Conservation (phyloP, 64 coral and sea anemone genomes). For the Stichodactyla helianthus region DNA sequence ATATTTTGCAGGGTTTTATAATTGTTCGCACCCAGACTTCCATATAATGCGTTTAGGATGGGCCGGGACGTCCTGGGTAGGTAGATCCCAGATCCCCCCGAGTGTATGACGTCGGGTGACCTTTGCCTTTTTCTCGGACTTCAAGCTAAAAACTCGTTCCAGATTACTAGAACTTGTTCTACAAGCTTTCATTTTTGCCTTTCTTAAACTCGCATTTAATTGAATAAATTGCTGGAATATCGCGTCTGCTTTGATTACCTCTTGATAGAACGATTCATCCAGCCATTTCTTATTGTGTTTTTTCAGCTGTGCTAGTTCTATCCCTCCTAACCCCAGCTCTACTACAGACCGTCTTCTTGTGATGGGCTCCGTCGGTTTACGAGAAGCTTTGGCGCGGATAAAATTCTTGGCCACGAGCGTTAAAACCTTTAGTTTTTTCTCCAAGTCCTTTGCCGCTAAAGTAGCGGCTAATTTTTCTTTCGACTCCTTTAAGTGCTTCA, state of each 20-base stretch:
- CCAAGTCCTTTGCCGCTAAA: conserved; percentile 69
- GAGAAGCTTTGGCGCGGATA: conserved; percentile 60
- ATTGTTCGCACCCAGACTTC: conserved; percentile 36
- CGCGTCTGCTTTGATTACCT: conserved; percentile 63
- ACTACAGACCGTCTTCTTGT: conserved; percentile 61
- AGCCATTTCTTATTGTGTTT: conserved; percentile 17
- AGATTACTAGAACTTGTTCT: conserved; percentile 62
- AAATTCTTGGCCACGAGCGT: conserved; percentile 76
- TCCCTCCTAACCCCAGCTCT: conserved; percentile 70
- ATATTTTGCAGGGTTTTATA: neutral
- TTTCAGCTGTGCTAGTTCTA: conserved; percentile 76
- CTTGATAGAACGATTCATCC: conserved; percentile 50
- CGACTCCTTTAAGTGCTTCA: conserved; percentile 97
- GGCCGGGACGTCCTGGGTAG: neutral
- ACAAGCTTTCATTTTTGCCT: conserved; percentile 51
- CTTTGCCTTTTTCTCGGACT: neutral
- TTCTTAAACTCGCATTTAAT: conserved; percentile 61
- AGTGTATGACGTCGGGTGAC: conserved; percentile 24
- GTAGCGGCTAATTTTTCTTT: conserved; percentile 90
- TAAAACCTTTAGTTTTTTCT: conserved; percentile 66
- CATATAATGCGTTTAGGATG: conserved; percentile 30
- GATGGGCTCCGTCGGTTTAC: conserved; percentile 27
- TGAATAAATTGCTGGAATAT: conserved; percentile 84
- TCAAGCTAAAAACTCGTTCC: conserved; percentile 15
- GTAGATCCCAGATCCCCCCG: conserved; percentile 4